Base-by-base conservation (phyloP, 2,888 invertebrate species). In the Eumacrocentrus americanus region DNA sequence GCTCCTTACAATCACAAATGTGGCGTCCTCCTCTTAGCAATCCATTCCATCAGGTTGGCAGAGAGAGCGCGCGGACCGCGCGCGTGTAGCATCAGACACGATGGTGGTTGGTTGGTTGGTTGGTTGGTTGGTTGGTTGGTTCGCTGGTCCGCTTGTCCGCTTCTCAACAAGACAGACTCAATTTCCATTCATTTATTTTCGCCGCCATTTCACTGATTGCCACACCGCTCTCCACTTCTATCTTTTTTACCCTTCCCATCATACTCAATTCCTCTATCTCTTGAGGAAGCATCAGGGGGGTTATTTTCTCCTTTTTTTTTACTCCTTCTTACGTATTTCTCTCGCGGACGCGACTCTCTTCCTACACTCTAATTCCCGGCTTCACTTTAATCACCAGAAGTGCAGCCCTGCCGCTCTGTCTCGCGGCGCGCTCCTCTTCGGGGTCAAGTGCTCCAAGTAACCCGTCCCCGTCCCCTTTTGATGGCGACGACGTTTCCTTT, bases 101-200 rank as follows among this genome's bases (percentile, higher is more conserved):
- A n/a, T n/a, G n/a, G n/a, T n/a, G n/a, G n/a, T n/a, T n/a, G n/a
- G 66, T 64, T 64, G 64, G 64, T 63, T 61, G 66, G 60, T 55
- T 61, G 66, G 63, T 67, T 62, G 66, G 63, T 67, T 69, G 67
- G 68, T 63, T 69, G 66, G 63, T 52, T 61, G 62, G 66, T 37
- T n/a, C 57, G 50, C 54, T 20, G 51, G 47, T 47, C 35, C 53
- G 50, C 60, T 62, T 61, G 67, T 63, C 58, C 63, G 60, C 60
- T 51, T 61, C 65, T 60, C 68, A 64, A 67, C 67, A 67, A 72
- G 74, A 75, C 76, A 70, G 76, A 76, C 76, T 76, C 72, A 72
- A 77, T 77, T 77, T 77, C 76, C 77, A 77, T 77, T 77, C 75
- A 77, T 77, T 77, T 76, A 77, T 77, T 77, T 77, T 74, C 76